Conservation (phyloP, 2,888 invertebrate species). For the Platycheirus albimanus region DNA sequence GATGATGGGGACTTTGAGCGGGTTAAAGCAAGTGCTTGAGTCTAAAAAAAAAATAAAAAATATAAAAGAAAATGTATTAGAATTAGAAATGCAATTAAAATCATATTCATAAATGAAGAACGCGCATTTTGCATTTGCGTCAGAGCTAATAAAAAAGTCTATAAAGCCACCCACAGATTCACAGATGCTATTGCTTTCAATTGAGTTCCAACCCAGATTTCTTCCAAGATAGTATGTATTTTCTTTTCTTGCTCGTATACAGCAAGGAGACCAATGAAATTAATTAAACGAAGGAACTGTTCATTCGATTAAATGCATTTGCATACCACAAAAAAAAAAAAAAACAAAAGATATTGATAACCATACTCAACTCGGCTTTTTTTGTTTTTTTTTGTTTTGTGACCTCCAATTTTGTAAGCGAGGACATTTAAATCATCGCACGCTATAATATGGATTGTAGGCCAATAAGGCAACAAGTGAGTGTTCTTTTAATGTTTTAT, state of each 20-base stretch:
- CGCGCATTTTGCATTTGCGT: slow-evolving; percentile 71
- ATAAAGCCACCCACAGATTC: slow-evolving; percentile 67
- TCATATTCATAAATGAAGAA: slow-evolving; percentile 52
- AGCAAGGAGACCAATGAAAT: slow-evolving; percentile 47
- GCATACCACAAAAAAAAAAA: slow-evolving; percentile 28
- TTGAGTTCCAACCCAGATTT: slow-evolving; percentile 73
- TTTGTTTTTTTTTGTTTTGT: not conserved
- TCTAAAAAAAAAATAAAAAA: slow-evolving; percentile 81
- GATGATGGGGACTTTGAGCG: slow-evolving; percentile 80
- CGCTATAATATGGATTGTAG: not conserved
- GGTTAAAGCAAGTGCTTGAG: slow-evolving; percentile 87
- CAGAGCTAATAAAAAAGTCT: slow-evolving; percentile 49
- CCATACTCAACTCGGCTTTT: too few relatives aligned
- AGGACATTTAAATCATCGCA: slow-evolving; percentile 67
- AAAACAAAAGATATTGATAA: slow-evolving; percentile 29
- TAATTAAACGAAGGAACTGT: slow-evolving; percentile 66
- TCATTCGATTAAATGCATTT: slow-evolving; percentile 70
- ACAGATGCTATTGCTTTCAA: slow-evolving; percentile 44
- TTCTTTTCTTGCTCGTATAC: not conserved
- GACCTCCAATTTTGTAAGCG: slow-evolving; percentile 63
- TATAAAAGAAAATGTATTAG: slow-evolving; percentile 7
- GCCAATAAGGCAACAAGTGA: not conserved
- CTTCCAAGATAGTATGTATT: slow-evolving; percentile 2
- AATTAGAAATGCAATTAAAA: slow-evolving; percentile 64
- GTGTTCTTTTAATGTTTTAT: too few relatives aligned